Evolutionary conservation across 2,888 invertebrate genomes (phyloP).

Genomic region (Cancer borealis): DNA sequence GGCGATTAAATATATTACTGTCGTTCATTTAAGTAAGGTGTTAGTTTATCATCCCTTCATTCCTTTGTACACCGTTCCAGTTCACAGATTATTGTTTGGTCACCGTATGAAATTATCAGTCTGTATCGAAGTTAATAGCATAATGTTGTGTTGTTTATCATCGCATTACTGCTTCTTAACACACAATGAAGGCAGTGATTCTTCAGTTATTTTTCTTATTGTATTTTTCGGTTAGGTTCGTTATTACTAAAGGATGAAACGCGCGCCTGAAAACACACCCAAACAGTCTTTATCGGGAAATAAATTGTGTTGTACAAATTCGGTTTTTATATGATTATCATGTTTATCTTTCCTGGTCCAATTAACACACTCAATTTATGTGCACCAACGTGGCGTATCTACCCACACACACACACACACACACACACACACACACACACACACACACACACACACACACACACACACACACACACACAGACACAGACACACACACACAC

Average conservation of each 20-base stretch:
- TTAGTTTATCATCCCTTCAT: too few species aligned
- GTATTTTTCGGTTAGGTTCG: neutral
- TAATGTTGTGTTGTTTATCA: neutral
- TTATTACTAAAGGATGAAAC: neutral
- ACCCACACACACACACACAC: neutral
- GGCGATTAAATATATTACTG: too few species aligned
- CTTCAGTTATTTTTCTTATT: neutral
- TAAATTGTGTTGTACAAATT: neutral
- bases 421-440: constrained; percentile 36
- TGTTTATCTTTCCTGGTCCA: neutral
- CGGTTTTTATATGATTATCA: neutral
- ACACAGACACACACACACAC: neutral
- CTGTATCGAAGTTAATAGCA: neutral
- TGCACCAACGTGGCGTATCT: neutral
- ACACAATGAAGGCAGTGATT: neutral
- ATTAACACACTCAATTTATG: neutral
- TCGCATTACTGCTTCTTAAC: neutral
- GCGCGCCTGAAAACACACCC: neutral
- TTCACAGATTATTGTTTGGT: neutral
- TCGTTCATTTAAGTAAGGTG: too few species aligned
- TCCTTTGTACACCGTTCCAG: neutral
- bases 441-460: constrained; percentile 45
- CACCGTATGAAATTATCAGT: neutral
- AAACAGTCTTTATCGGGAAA: neutral
- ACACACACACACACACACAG: constrained; percentile 12